Evolutionary conservation across 2,113 vertebrate species (phyloP).

Genomic region (Camarhynchus parvulus): DNA sequence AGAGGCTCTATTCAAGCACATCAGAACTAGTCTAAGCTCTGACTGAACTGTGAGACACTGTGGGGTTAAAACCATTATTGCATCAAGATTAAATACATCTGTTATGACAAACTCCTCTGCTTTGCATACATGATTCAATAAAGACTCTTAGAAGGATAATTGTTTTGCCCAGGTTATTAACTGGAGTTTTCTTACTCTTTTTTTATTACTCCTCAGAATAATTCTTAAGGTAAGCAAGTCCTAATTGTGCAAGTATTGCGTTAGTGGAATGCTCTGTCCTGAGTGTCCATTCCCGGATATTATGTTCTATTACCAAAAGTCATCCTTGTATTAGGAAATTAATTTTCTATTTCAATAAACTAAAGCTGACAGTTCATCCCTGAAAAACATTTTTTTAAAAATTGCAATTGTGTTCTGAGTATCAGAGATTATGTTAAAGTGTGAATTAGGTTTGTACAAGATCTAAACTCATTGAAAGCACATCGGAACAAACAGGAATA

Average conservation of each 20-base stretch:
- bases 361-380: background rate
- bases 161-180: slow-evolving; percentile 47
- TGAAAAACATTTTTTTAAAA: background rate
- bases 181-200: slow-evolving; percentile 9
- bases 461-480: rapidly evolving
- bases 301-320: background rate
- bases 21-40: background rate
- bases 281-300: background rate
- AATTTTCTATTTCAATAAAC: background rate
- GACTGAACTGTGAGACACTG: background rate
- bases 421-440: background rate
- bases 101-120: slow-evolving; percentile 26
- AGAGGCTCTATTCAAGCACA: slow-evolving; percentile 10
- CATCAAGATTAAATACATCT: slow-evolving; percentile 47
- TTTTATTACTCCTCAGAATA: background rate
- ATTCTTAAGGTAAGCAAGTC: slow-evolving; percentile 36
- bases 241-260: background rate
- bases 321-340: background rate
- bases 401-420: background rate
- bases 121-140: slow-evolving; percentile 59
- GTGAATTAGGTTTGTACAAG: background rate
- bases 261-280: background rate
- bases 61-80: slow-evolving; percentile 32
- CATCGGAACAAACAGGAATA: background rate
- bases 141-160: slow-evolving; percentile 31